These are phyloP conservation scores for Microctonus aethiopoides DNA, from an alignment of 2,888 invertebrate species.

Conservation along the genomic window DNA sequence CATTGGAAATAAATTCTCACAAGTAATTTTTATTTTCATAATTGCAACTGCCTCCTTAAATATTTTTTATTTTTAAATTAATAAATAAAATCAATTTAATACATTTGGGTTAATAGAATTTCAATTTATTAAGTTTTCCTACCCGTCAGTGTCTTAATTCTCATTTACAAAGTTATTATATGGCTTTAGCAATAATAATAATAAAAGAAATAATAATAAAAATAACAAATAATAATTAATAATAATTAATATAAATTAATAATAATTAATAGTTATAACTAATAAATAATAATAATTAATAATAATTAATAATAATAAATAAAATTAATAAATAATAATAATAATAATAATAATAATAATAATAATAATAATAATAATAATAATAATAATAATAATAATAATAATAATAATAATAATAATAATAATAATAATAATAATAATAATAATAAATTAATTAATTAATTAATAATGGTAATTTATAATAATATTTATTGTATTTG, in stretches of 20 bases:
- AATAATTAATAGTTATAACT: background rate
- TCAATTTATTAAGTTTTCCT: conserved; percentile 64
- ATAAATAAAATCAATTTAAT: conserved; percentile 31
- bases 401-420: conserved; percentile 35
- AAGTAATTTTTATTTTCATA: too few relatives aligned
- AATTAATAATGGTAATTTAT: conserved; percentile 29
- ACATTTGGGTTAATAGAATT: conserved; percentile 62
- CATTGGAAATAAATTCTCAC: too few relatives aligned
- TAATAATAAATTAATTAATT: conserved; percentile 37
- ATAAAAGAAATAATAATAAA: conserved; percentile 43
- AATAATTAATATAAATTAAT: conserved; percentile 36
- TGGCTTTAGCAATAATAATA: conserved; percentile 51
- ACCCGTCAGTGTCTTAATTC: conserved; percentile 63
- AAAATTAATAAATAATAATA: too few relatives aligned
- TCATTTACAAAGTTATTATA: conserved; percentile 64
- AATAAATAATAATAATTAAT: too few relatives aligned
- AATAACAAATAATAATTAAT: conserved; percentile 33
- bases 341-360: conserved; percentile 46
- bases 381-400: conserved; percentile 40
- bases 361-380: conserved; percentile 36
- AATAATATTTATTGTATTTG: conserved; percentile 19
- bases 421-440: conserved; percentile 46
- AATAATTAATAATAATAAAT: too few relatives aligned
- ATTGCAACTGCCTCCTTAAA: background rate
- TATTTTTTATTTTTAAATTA: background rate